A percentile compares a stretch with the other conserved stretches of the same genome.
phyloP scores from a whole-genome alignment of 2,888 invertebrate species.

The Troilus luridus region DNA sequence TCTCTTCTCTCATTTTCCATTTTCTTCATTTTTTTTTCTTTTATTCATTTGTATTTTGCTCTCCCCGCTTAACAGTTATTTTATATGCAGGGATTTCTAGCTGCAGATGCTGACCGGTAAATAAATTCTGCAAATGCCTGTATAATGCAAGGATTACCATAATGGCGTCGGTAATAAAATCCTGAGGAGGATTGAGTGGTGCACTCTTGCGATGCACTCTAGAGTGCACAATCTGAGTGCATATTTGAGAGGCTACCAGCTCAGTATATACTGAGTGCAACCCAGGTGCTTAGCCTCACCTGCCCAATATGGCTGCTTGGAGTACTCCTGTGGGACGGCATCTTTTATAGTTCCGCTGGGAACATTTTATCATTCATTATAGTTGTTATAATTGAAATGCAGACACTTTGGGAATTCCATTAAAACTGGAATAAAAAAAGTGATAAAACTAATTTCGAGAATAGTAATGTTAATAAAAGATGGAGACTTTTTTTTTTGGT shows the following conservation, averaged over 20 bases:
- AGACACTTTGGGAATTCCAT: background rate
- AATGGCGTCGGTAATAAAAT: conserved; percentile 35
- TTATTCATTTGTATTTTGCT: conserved; percentile 10
- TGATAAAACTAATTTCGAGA: background rate
- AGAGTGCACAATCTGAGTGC: conserved; percentile 42
- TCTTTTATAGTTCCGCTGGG: conserved; percentile 24
- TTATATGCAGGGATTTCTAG: conserved; percentile 42
- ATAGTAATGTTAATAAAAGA: background rate
- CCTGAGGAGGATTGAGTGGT: conserved; percentile 23
- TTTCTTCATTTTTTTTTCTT: background rate
- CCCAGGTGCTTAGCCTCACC: conserved; percentile 22
- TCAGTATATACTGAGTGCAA: background rate
- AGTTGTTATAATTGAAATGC: background rate
- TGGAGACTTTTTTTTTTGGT: background rate
- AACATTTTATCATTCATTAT: conserved; percentile 1
- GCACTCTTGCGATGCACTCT: conserved; percentile 15
- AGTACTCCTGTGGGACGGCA: background rate
- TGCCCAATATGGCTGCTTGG: conserved; percentile 22
- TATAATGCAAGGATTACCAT: conserved; percentile 44
- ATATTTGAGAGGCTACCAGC: background rate
- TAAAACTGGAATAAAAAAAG: background rate
- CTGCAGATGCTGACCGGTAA: background rate
- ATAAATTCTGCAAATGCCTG: conserved; percentile 42
- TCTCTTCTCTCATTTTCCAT: background rate
- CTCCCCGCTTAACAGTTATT: background rate